These are phyloP conservation scores for Sylvietta virens DNA, from an alignment of 2,113 vertebrate genomes.

Conservation along the genomic window DNA sequence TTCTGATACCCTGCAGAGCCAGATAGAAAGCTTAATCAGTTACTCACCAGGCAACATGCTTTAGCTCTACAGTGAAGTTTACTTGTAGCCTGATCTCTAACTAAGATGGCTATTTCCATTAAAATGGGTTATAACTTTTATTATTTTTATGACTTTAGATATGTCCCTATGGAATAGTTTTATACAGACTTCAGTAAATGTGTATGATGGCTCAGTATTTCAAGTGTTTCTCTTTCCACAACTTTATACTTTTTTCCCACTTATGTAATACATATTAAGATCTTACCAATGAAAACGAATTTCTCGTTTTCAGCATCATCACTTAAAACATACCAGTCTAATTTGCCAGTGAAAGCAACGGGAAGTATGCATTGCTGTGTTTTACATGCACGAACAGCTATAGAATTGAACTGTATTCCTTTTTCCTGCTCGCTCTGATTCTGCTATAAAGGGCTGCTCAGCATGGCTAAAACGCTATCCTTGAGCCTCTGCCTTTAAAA, in stretches of 20 bases:
- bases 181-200: not conserved
- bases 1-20: not conserved
- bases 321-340: not conserved
- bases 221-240: not conserved
- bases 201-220: not conserved
- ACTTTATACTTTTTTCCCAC: not conserved
- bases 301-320: not conserved
- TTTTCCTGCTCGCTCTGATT: not conserved
- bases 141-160: not conserved
- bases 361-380: not conserved
- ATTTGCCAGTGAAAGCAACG: not conserved
- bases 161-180: not conserved
- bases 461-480: not conserved
- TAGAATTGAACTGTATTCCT: not conserved
- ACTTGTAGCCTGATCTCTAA: not conserved
- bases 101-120: not conserved
- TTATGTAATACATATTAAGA: not conserved
- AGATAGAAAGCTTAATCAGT: not conserved
- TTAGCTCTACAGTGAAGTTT: not conserved
- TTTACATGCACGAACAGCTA: not conserved
- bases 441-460: not conserved
- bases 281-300: not conserved
- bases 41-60: not conserved
- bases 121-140: not conserved
- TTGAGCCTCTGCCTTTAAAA: not conserved